Evolutionary conservation across 2,888 invertebrate genomes (phyloP), one percentile per base, ranked within the genome.

Genomic region (Clostera curtula): DNA sequence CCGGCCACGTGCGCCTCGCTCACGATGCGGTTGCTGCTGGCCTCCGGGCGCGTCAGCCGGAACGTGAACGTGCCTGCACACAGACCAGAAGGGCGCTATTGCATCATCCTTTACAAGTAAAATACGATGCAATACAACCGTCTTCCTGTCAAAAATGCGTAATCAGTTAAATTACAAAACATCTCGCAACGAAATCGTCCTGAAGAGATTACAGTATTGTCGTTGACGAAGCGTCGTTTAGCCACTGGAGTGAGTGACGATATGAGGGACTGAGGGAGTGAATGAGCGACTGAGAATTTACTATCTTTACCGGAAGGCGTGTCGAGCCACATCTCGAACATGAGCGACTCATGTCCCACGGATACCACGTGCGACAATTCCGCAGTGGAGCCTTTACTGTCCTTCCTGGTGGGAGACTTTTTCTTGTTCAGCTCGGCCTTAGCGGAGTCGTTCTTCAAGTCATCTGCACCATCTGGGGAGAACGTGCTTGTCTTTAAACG

Each of bases 311-410:
- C 79, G n/a, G 65, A 61, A 17, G 36, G 47, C 0, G 85, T 67
- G 37, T 88, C 85, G 13, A 86, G 66, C 89, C 89, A 89, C 33
- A 84, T 65, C 60, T 89, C 89, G 34, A 89, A 60, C 46, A 88
- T 79, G 32, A 89, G 72, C 28, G 86, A 84, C 50, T 89, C 89
- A 53, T 87, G 87, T 1, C 89, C 89, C 20, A 89, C 57, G 0
- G 89, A 89, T 40, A 89, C 52, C 26, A 89, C 67, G 51, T 89
- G 89, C 38, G 87, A 64, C 24, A 76, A 68, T 9, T 56, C 61
- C 0, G 39, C 12, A 2, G 53, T 27, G 5, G 27, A n/a, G n/a
- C n/a, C n/a, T n/a, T n/a, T n/a, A n/a, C n/a, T n/a, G n/a, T 65
- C 65, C 27, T 51, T 50, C 41, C 36, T 40, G 19, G 44, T 34